phyloP scores from a whole-genome alignment of 2,113 vertebrate genomes.

The Halcyon senegalensis region DNA sequence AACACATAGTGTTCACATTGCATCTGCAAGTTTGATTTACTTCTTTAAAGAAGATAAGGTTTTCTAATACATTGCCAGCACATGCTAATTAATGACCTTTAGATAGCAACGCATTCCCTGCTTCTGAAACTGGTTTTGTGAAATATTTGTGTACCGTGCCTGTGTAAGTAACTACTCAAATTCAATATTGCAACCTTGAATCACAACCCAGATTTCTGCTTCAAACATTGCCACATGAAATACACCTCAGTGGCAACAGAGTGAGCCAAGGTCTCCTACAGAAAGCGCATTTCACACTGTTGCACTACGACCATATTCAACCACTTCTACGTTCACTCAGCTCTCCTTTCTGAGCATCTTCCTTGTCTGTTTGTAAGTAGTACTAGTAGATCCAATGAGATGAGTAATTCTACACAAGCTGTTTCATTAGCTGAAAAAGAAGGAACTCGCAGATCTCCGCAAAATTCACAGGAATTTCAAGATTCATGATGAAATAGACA shows the following conservation, averaged over 20 bases:
- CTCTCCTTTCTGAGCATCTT: background rate
- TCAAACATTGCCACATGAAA: background rate
- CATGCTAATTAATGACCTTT: constrained; percentile 27
- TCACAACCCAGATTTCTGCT: background rate
- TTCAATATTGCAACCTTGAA: constrained; percentile 29
- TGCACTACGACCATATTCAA: background rate
- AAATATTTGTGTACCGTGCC: constrained; percentile 17
- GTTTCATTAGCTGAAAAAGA: background rate
- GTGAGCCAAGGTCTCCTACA: background rate
- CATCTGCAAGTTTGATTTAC: constrained; percentile 13
- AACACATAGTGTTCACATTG: background rate
- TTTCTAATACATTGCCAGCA: constrained; percentile 23
- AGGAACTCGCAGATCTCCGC: background rate
- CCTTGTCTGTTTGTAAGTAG: background rate
- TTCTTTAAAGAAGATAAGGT: constrained; percentile 15
- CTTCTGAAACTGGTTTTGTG: constrained; percentile 42
- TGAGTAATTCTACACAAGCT: background rate
- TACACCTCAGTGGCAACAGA: background rate
- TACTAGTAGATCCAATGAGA: background rate
- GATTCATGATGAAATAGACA: background rate
- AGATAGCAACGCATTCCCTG: background rate
- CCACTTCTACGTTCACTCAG: background rate
- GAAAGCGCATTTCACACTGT: background rate
- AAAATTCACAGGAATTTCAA: background rate
- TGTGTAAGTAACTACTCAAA: background rate